phyloP scores from a whole-genome alignment of 2,888 invertebrate species.

The Callyntrura sp. region DNA sequence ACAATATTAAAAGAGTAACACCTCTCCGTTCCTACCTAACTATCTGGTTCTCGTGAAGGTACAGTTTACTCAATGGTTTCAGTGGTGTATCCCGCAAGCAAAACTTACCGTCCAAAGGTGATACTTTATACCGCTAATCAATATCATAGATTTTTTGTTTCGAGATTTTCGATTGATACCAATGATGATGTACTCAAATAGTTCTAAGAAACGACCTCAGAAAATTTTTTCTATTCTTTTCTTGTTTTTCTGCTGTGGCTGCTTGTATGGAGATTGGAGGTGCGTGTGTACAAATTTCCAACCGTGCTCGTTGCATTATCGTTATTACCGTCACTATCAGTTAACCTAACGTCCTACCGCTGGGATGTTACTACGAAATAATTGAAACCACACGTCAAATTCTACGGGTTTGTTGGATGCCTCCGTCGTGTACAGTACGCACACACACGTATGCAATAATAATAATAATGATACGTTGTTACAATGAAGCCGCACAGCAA shows the following conservation, averaged over 20 bases:
- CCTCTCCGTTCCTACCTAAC: not conserved
- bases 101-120: not conserved
- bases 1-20: not conserved
- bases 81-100: not conserved
- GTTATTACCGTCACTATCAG: not conserved
- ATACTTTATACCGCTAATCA: not conserved
- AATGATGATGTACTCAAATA: not conserved
- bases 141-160: not conserved
- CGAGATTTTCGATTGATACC: not conserved
- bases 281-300: not conserved
- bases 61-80: not conserved
- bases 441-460: no score
- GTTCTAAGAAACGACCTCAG: not conserved
- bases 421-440: not conserved
- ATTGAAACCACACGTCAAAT: constrained; percentile 1
- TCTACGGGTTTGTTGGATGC: not conserved
- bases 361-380: not conserved
- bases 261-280: not conserved
- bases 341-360: not conserved
- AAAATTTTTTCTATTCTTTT: no score
- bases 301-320: not conserved
- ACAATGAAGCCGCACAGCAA: not conserved
- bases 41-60: not conserved
- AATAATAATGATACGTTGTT: no score
- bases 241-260: no score